phyloP scores from a whole-genome alignment of 1,140 invertebrate genomes.

The Dendrolimus punctatus region DNA sequence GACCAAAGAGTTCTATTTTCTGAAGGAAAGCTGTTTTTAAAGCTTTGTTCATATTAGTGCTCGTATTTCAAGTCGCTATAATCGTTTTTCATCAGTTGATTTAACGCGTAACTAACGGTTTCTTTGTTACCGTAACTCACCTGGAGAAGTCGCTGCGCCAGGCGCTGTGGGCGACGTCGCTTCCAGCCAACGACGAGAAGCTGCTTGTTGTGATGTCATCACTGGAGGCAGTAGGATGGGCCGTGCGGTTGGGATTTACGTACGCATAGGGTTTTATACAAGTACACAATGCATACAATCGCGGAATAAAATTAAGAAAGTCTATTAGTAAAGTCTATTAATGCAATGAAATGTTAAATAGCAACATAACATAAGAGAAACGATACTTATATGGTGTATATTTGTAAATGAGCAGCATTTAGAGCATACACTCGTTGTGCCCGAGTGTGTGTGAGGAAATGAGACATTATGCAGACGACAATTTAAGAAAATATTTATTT shows the following conservation, averaged over 20 bases:
- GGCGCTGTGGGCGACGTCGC: constrained; percentile 42
- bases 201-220: constrained; percentile 55
- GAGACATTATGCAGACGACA: too few relatives aligned
- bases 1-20: too few relatives aligned
- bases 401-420: too few relatives aligned
- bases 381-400: too few relatives aligned
- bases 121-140: constrained; percentile 28
- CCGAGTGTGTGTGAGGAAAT: too few relatives aligned
- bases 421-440: too few relatives aligned
- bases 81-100: too few relatives aligned
- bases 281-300: constrained; percentile 57
- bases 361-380: too few relatives aligned
- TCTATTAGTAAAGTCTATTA: not conserved
- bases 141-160: constrained; percentile 61
- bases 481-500: too few relatives aligned
- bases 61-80: too few relatives aligned
- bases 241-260: constrained; percentile 40
- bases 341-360: not conserved
- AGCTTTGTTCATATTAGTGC: too few relatives aligned
- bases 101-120: not conserved
- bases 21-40: too few relatives aligned
- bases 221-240: constrained; percentile 36
- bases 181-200: constrained; percentile 44
- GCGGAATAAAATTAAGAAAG: constrained; percentile 13
- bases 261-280: constrained; percentile 40